Evolutionary conservation across 92 coral and sea anemone species (phyloP), one percentile per base, ranked within the genome.

Genomic region (Zoanthus gigantus): DNA sequence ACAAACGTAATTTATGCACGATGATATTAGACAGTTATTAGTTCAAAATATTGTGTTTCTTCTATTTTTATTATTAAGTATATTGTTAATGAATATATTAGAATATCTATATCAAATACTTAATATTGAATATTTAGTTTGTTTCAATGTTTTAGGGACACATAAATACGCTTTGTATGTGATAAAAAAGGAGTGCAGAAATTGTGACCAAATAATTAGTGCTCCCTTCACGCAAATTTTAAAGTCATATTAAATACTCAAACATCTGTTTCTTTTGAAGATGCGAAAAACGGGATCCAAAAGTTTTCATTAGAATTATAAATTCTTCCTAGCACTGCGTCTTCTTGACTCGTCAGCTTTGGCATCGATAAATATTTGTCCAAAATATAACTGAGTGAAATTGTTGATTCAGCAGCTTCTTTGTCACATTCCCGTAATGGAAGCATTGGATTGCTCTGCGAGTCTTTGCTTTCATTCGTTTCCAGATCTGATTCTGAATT

Each of bases 291-390:
- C 0, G 29, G 28, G 5, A 16, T 4, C 32, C 29, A 63, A 63
- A 63, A 63, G 4, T 17, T 63, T 63, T 63, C 29, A 6, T 28
- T 28, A 9, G 69, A 63, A 8, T 4, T 63, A 63, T 16, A 63
- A 63, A 63, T 4, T 6, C 28, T 63, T 63, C 69, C 69, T 4
- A 63, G 4, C 69, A 17, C 9, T 16, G 10, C 69, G 69, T 63
- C 69, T 17, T 63, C 29, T 7, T 63, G 69, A 63, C 69, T 63
- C n/a, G 69, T 18, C 69, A 63, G 28, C 28, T 63, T n/a, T 2
- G 69, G 69, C 69, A 63, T 63, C 28, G 69, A 63, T 63, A 17
- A 63, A 63, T 63, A 63, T 63, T 63, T 63, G 16, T 63, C 69
- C 1, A 63, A 17, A 23, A 63, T 63, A 63, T 63, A 63, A 63